Evolutionary conservation across 2,797 vertebrate species (phyloP).

Genomic region (Periophthalmus magnuspinnatus): DNA sequence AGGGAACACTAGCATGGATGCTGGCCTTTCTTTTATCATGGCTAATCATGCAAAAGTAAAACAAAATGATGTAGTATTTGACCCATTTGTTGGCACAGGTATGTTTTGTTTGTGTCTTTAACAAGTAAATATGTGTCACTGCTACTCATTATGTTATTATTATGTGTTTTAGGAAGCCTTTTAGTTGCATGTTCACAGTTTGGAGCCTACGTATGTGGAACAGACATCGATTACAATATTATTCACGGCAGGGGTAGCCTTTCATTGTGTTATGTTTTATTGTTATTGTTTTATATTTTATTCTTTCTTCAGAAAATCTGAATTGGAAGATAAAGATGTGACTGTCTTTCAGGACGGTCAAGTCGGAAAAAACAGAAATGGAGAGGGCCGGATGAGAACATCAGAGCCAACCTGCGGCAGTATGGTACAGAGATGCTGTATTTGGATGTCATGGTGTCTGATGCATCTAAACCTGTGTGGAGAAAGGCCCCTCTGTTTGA

Average conservation of each 20-base stretch:
- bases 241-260: conserved; percentile 90
- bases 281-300: not conserved
- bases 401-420: conserved; percentile 93
- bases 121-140: not conserved
- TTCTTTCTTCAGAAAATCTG: not conserved
- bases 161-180: conserved; percentile 84
- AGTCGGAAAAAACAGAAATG: conserved; percentile 96
- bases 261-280: not conserved
- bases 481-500: conserved; percentile 86
- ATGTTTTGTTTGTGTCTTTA: conserved; percentile 29
- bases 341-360: conserved; percentile 84
- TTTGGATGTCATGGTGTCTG: conserved; percentile 90
- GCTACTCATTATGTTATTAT: not conserved
- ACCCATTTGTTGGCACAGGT: conserved; percentile 99
- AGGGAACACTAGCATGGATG: conserved; percentile 98
- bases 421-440: conserved; percentile 90
- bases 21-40: conserved; percentile 95
- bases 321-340: not conserved
- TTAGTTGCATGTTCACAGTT: conserved; percentile 95
- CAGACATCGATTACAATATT: conserved; percentile 97
- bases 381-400: conserved; percentile 98
- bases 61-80: conserved; percentile 89
- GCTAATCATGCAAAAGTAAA: conserved; percentile 93
- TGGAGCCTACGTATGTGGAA: conserved; percentile 92
- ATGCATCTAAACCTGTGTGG: conserved; percentile 91